Percentiles rank a stretch among this genome's conserved stretches.
phyloP scores from a whole-genome alignment of 2,888 invertebrate species.

The Drosophila anomalata region DNA sequence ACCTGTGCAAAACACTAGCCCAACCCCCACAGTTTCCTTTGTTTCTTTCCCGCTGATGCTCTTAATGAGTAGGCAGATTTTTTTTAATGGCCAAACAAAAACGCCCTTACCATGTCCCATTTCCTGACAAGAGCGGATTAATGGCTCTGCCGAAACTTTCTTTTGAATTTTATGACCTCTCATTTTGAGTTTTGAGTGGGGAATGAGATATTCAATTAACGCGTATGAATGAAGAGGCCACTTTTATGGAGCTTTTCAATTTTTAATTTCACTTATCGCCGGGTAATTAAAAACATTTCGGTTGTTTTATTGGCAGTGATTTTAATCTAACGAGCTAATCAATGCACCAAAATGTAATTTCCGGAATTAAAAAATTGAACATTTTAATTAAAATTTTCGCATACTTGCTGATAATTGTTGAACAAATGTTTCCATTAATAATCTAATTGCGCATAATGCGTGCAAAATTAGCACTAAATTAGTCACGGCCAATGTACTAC shows the following conservation, averaged over 20 bases:
- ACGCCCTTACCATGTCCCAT: slow-evolving; percentile 34
- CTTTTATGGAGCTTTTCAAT: slow-evolving; percentile 42
- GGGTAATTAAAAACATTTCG: slow-evolving; percentile 61
- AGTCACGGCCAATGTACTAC: slow-evolving; percentile 61
- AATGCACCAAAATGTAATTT: slow-evolving; percentile 64
- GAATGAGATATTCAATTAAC: slow-evolving; percentile 38
- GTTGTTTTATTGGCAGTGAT: slow-evolving; percentile 53
- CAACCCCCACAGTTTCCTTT: slow-evolving; percentile 1
- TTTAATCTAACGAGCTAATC: slow-evolving; percentile 74
- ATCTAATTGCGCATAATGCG: slow-evolving; percentile 76
- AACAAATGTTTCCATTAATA: slow-evolving; percentile 76
- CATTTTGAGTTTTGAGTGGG: slow-evolving; percentile 1
- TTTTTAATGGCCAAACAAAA: slow-evolving; percentile 17
- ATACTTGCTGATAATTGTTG: slow-evolving; percentile 60
- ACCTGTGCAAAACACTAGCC: slow-evolving; percentile 18
- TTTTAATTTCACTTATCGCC: slow-evolving; percentile 39
- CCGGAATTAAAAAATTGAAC: slow-evolving; percentile 40
- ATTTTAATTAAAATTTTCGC: slow-evolving; percentile 70
- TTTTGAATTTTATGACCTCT: slow-evolving; percentile 16
- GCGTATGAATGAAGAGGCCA: slow-evolving; percentile 19
- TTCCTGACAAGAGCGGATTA: slow-evolving; percentile 8
- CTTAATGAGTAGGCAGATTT: slow-evolving; percentile 48
- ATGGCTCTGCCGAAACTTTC: slow-evolving; percentile 36
- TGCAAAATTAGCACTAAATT: slow-evolving; percentile 75
- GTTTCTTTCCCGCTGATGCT: not conserved